Base-by-base conservation (phyloP, 1,140 invertebrate species). In the Oreohelix idahoensis region DNA sequence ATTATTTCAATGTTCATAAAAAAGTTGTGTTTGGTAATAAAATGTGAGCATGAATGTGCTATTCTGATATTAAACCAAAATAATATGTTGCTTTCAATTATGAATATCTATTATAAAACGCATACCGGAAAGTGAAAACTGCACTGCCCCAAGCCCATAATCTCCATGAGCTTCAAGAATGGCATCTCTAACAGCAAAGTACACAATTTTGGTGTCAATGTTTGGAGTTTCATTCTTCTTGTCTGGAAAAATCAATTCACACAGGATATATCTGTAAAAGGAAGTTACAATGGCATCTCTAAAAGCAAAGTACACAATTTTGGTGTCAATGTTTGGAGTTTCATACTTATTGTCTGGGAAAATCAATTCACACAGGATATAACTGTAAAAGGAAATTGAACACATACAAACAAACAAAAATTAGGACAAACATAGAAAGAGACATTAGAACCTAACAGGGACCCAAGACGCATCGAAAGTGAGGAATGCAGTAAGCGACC, bases 361-460 rank as follows among this genome's bases (percentile, higher is more conserved):
- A 1, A 82, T 32, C 20, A 82, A 13, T 32, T 82, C 80, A 82
- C 80, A 82, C 45, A 82, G 23, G 0, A 51, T 13, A 58, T 82
- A 82, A 32, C 80, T 82, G 38, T 20, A 42, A n/a, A n/a, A n/a
- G 15, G 73, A 81, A 81, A 17, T n/a, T n/a, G n/a, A n/a, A n/a
- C n/a, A n/a, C n/a, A n/a, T n/a, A n/a, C n/a, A n/a, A n/a, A n/a
- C n/a, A n/a, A n/a, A n/a, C n/a, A n/a, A n/a, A n/a, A n/a, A n/a
- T n/a, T n/a, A n/a, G n/a, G n/a, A n/a, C n/a, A n/a, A n/a, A n/a
- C n/a, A n/a, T n/a, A n/a, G n/a, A n/a, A n/a, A n/a, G n/a, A n/a
- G n/a, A n/a, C n/a, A n/a, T n/a, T n/a, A n/a, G n/a, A n/a, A n/a
- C n/a, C n/a, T n/a, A n/a, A n/a, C n/a, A n/a, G n/a, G n/a, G n/a